A percentile compares a stretch with the other conserved stretches of the same genome.
Conservation (phyloP, 2,113 vertebrate genomes). For the Halcyon senegalensis region DNA sequence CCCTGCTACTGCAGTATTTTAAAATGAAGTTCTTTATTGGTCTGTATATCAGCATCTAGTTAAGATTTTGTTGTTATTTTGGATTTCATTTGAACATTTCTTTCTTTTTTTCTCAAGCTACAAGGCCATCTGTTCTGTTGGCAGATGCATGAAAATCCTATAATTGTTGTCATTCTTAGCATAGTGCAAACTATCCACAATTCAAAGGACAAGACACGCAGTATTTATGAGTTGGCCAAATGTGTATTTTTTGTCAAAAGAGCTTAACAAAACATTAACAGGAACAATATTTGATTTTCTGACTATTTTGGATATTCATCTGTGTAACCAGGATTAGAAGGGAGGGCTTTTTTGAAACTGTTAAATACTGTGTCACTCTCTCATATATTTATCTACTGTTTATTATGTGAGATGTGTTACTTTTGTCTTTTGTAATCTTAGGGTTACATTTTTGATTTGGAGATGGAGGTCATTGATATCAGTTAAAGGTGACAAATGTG, state of each 20-base stretch:
- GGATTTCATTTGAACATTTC: neutral
- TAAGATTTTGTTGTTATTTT: constrained; percentile 22
- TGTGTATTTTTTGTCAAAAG: constrained; percentile 69
- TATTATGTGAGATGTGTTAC: neutral
- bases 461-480: neutral
- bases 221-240: constrained; percentile 71
- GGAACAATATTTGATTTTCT: constrained; percentile 76
- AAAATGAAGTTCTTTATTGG: neutral
- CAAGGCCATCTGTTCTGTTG: constrained; percentile 75
- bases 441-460: constrained; percentile 21
- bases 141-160: constrained; percentile 68
- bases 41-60: neutral
- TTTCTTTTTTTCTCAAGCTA: constrained; percentile 47
- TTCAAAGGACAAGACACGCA: constrained; percentile 53
- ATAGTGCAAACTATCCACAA: constrained; percentile 66
- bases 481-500: neutral
- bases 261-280: constrained; percentile 74
- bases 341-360: constrained; percentile 50
- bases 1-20: neutral
- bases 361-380: neutral
- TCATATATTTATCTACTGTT: constrained; percentile 9
- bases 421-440: neutral
- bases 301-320: constrained; percentile 36
- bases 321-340: constrained; percentile 59
- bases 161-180: constrained; percentile 78